A percentile compares a stretch with the other conserved stretches of the same genome.
phyloP scores from a whole-genome alignment of 64 coral and sea anemone species.

The Montipora cactus region DNA sequence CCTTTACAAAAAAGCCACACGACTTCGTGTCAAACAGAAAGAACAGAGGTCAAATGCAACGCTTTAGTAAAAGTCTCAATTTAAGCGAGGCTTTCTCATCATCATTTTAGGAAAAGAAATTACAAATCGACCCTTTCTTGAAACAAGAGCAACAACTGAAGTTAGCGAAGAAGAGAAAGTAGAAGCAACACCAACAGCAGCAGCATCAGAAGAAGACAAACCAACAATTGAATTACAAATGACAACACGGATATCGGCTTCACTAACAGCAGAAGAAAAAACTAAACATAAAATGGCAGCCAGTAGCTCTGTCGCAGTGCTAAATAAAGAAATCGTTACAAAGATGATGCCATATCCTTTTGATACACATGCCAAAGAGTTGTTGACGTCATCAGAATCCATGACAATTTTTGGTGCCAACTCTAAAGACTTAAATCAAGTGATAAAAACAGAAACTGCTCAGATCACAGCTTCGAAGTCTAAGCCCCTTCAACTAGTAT shows the following conservation, averaged over 20 bases:
- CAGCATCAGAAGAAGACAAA: background rate
- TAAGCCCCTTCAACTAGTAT: background rate
- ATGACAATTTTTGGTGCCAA: background rate
- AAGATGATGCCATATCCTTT: background rate
- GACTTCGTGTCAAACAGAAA: background rate
- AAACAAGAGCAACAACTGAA: background rate
- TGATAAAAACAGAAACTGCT: background rate
- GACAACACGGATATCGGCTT: too few relatives aligned
- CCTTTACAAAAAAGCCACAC: background rate
- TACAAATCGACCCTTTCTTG: background rate
- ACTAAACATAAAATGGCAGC: background rate
- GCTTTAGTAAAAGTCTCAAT: background rate
- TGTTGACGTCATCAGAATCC: background rate
- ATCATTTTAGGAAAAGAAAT: constrained; percentile 13
- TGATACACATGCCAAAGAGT: background rate
- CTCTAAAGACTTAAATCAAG: background rate
- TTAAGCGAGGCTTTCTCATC: background rate
- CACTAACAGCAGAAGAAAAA: background rate
- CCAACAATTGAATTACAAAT: background rate
- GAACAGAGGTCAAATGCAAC: background rate
- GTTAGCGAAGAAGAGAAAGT: background rate
- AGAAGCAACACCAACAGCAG: background rate
- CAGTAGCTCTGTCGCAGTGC: background rate
- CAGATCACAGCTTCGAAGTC: background rate
- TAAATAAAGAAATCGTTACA: background rate